Evolutionary conservation across 2,113 vertebrate species (phyloP).

Genomic region (Fukomys damarensis): DNA sequence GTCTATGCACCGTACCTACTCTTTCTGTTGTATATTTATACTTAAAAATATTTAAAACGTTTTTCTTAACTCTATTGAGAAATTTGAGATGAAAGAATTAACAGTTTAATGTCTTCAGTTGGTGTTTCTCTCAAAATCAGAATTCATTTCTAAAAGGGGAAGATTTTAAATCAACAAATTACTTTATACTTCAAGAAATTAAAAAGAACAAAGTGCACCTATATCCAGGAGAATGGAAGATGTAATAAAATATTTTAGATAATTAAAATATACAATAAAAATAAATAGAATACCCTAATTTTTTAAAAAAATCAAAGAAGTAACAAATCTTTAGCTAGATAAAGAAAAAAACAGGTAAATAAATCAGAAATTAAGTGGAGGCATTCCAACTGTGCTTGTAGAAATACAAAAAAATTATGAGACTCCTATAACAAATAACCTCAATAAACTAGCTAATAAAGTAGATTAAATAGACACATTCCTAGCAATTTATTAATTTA

Average conservation of each 20-base stretch:
- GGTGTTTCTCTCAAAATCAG: slow-evolving; percentile 4
- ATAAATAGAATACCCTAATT: background rate
- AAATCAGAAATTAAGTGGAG: background rate
- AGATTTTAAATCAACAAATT: background rate
- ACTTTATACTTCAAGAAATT: background rate
- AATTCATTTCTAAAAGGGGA: background rate
- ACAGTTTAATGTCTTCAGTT: background rate
- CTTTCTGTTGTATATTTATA: background rate
- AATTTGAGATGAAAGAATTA: background rate
- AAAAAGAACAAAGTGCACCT: background rate
- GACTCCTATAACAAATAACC: background rate
- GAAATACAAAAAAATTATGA: background rate
- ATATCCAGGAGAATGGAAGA: background rate
- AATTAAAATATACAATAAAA: background rate
- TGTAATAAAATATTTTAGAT: background rate
- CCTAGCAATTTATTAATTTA: background rate
- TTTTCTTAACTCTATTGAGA: background rate
- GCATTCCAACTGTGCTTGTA: background rate
- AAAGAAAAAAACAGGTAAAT: background rate
- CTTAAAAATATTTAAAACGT: background rate
- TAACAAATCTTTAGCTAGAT: background rate
- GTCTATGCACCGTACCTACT: background rate
- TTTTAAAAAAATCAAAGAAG: background rate
- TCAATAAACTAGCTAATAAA: background rate
- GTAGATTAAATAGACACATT: background rate